A percentile compares a stretch with the other conserved stretches of the same genome.
Evolutionary conservation across 1,140 invertebrate genomes (phyloP).

Genomic region (Eubasilissa regina): DNA sequence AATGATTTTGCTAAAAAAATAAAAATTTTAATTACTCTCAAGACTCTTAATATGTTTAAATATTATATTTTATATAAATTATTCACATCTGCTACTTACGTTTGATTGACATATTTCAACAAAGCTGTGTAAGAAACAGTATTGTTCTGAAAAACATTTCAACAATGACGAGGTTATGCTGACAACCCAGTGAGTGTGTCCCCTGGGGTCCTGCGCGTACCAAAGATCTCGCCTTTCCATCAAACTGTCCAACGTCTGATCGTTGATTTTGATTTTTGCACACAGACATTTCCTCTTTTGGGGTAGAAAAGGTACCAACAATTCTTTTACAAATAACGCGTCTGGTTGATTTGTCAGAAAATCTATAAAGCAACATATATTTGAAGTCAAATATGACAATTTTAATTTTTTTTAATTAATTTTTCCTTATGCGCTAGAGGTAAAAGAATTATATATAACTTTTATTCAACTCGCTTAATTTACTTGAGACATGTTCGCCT

Average conservation of each 20-base stretch:
- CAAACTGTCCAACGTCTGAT: conserved; percentile 49
- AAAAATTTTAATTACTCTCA: no score
- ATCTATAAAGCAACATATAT: conserved; percentile 37
- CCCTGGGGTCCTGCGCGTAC: conserved; percentile 51
- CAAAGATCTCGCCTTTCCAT: conserved; percentile 52
- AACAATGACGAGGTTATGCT: conserved; percentile 59
- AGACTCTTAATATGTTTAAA: no score
- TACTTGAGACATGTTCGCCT: no score
- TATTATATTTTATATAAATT: not conserved
- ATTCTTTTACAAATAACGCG: conserved; percentile 52
- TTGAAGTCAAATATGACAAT: no score
- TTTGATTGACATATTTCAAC: conserved; percentile 61
- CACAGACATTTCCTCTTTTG: conserved; percentile 20
- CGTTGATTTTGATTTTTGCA: conserved; percentile 54
- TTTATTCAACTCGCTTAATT: no score
- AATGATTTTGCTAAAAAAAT: no score
- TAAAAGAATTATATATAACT: no score
- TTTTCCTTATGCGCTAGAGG: no score
- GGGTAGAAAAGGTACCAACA: conserved; percentile 64
- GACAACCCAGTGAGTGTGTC: conserved; percentile 61
- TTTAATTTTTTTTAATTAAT: no score
- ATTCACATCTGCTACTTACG: conserved; percentile 48
- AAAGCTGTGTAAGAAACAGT: conserved; percentile 49
- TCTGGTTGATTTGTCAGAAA: conserved; percentile 20
- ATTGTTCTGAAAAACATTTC: conserved; percentile 42